These are phyloP conservation scores for Ariolimax columbianus DNA, from an alignment of 2,888 invertebrate species.

Conservation along the genomic window DNA sequence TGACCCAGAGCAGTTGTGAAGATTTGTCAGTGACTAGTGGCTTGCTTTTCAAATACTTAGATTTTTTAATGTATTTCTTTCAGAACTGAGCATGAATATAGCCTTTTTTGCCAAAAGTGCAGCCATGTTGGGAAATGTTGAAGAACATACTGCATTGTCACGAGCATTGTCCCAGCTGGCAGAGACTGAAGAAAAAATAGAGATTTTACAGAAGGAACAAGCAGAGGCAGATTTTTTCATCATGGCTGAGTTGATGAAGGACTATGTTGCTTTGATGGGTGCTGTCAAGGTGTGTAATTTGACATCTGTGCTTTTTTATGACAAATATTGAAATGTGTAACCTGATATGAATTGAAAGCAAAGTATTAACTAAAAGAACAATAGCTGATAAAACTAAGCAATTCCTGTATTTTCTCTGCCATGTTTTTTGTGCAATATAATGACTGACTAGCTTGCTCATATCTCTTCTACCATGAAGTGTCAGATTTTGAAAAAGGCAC, in stretches of 20 bases:
- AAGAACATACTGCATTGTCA: slow-evolving; percentile 94
- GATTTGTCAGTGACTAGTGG: background rate
- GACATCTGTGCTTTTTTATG: background rate
- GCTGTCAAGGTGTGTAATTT: slow-evolving; percentile 87
- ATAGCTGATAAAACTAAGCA: too few relatives aligned
- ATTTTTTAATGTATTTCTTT: background rate
- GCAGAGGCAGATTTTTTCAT: slow-evolving; percentile 96
- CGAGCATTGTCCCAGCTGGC: slow-evolving; percentile 93
- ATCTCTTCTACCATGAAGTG: too few relatives aligned
- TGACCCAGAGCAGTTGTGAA: too few relatives aligned
- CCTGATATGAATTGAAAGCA: too few relatives aligned
- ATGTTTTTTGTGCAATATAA: too few relatives aligned
- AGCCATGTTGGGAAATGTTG: slow-evolving; percentile 93
- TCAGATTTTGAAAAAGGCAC: too few relatives aligned
- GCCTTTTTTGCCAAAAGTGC: slow-evolving; percentile 88
- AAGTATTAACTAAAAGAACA: too few relatives aligned
- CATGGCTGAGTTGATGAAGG: slow-evolving; percentile 95
- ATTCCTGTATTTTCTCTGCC: too few relatives aligned
- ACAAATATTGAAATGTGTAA: too few relatives aligned
- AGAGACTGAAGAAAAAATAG: slow-evolving; percentile 88
- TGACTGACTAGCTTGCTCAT: too few relatives aligned
- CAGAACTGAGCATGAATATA: slow-evolving; percentile 73
- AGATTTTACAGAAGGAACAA: slow-evolving; percentile 89
- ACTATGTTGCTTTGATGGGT: slow-evolving; percentile 93
- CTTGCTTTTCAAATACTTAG: background rate